Conservation (phyloP, 2,888 invertebrate species). For the Choreutis nemorana region DNA sequence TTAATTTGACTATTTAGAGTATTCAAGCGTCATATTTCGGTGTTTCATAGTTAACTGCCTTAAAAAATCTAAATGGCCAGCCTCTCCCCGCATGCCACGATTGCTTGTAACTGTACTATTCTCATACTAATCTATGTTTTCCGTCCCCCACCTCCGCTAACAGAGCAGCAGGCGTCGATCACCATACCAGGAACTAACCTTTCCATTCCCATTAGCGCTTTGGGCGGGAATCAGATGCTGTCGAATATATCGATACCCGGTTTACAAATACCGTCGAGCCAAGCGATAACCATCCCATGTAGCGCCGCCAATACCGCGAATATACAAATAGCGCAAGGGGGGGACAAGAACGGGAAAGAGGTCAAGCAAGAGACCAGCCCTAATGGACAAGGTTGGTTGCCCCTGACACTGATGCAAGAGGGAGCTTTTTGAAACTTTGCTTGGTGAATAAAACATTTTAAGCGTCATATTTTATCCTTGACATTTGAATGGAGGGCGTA, state of each 20-base stretch:
- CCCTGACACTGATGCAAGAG: no score
- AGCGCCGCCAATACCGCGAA: slow-evolving; percentile 18
- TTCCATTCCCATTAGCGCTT: slow-evolving; percentile 62
- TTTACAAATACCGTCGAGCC: slow-evolving; percentile 25
- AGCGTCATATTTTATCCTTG: no score
- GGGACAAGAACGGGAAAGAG: slow-evolving; percentile 69
- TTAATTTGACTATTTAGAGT: no score
- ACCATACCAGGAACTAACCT: slow-evolving; percentile 72
- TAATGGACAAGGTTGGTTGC: slow-evolving; percentile 43
- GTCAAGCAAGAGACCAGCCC: slow-evolving; percentile 27
- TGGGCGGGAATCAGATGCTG: slow-evolving; percentile 54
- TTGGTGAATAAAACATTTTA: no score
- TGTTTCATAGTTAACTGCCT: no score
- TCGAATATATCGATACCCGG: slow-evolving; percentile 58
- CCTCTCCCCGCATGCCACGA: slow-evolving; percentile 22
- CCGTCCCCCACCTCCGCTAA: slow-evolving; percentile 27
- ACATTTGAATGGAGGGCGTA: no score
- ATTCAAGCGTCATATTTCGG: no score
- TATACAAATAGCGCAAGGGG: slow-evolving; percentile 60
- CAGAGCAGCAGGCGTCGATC: slow-evolving; percentile 64
- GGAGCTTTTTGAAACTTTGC: no score
- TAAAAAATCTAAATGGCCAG: slow-evolving; percentile 4
- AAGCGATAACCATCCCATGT: slow-evolving; percentile 33
- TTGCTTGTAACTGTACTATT: slow-evolving; percentile 34
- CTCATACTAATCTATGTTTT: slow-evolving; percentile 56